Evolutionary conservation across 2,888 invertebrate genomes (phyloP).

Genomic region (Drosophila paracracens): DNA sequence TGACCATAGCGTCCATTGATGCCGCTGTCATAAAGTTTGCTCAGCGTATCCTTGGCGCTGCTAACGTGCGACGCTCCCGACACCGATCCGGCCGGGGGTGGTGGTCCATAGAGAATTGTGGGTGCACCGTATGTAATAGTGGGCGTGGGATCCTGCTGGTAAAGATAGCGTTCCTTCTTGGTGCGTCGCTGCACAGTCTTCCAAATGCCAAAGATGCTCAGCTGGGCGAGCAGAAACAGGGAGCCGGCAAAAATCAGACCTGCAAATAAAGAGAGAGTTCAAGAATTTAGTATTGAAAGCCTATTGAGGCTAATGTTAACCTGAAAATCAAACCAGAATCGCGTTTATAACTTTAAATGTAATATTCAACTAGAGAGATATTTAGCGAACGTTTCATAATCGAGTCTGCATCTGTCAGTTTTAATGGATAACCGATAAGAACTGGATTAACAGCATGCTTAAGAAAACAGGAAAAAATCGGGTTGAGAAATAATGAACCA

Average conservation of each 20-base stretch:
- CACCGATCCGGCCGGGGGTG: conserved; percentile 50
- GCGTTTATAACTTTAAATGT: neutral
- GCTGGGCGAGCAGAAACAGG: conserved; percentile 94
- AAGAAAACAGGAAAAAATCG: conserved; percentile 42
- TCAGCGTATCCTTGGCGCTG: conserved; percentile 90
- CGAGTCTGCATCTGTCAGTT: neutral
- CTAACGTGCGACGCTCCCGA: conserved; percentile 80
- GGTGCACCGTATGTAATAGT: conserved; percentile 79
- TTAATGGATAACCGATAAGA: neutral
- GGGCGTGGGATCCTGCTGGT: conserved; percentile 80
- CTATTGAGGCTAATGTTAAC: neutral
- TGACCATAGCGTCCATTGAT: conserved; percentile 88
- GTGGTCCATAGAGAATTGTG: conserved; percentile 81
- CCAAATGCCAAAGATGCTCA: conserved; percentile 95
- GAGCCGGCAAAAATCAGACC: conserved; percentile 94
- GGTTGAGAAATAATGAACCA: conserved; percentile 29
- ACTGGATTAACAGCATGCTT: conserved; percentile 34
- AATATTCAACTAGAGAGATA: neutral
- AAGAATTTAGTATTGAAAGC: neutral
- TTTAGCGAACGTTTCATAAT: neutral
- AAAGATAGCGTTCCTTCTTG: conserved; percentile 82
- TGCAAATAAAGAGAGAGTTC: conserved; percentile 65
- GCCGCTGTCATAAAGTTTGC: conserved; percentile 95
- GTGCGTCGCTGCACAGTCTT: conserved; percentile 86
- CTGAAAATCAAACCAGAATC: neutral